These are phyloP conservation scores for Trachemys scripta DNA, from an alignment of 2,113 vertebrate species.

Conservation along the genomic window DNA sequence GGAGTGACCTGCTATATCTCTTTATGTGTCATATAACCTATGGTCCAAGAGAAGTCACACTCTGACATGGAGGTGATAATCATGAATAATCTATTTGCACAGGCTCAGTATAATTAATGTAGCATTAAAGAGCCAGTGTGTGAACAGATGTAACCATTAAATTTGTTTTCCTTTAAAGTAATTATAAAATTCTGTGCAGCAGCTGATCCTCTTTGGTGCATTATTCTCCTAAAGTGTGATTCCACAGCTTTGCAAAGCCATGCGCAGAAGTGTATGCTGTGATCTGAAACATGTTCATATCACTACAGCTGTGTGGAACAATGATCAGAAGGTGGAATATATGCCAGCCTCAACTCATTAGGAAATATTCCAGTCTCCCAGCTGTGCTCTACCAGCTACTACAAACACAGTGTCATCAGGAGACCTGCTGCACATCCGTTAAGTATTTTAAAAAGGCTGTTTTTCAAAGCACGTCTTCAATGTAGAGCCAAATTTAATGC, in stretches of 20 bases:
- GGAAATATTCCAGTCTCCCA: conserved; percentile 17
- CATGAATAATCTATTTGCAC: not conserved
- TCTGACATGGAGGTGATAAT: not conserved
- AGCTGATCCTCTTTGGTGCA: not conserved
- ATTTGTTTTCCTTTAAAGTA: conserved; percentile 18
- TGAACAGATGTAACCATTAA: not conserved
- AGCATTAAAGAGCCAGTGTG: not conserved
- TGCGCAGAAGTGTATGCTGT: not conserved
- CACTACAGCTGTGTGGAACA: not conserved
- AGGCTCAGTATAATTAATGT: not conserved
- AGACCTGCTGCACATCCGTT: not conserved
- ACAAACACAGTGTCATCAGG: not conserved
- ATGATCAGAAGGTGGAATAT: conserved; percentile 34
- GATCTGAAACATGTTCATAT: not conserved
- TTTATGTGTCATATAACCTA: not conserved
- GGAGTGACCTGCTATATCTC: not conserved
- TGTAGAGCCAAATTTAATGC: not conserved
- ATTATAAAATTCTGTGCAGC: not conserved
- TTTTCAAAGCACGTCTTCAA: not conserved
- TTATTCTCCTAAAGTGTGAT: conserved; percentile 14
- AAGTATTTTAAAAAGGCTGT: not conserved
- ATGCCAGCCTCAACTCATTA: not conserved
- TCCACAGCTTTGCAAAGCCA: not conserved
- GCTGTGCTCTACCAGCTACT: not conserved
- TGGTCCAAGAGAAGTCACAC: fast-evolving